Base-by-base conservation (phyloP, 1,140 invertebrate genomes). In the Trichogramma pretiosum region DNA sequence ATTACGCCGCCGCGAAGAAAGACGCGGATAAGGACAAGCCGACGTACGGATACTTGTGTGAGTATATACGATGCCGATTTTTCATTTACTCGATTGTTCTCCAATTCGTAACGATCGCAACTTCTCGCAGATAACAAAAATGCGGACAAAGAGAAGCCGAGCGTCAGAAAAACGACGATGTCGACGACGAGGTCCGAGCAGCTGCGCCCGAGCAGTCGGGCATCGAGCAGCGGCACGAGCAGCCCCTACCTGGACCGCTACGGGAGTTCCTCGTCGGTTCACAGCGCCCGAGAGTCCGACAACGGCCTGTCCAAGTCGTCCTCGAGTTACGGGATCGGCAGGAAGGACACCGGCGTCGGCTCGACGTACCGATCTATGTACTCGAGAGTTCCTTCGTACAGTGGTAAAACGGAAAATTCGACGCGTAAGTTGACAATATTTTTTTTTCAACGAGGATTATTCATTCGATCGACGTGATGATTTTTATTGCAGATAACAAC, bases 311-410 rank as follows among this genome's bases (percentile, higher is more conserved):
- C 60, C 13, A 60, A 57, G 23, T 56, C 64, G 11, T 57, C 39
- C 22, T 43, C 59, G 24, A 50, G 56, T 47, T 64, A 64, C 46
- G 56, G 54, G 33, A 62, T 36, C 41, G 62, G 67, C 30, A 67
- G 61, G 49, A 68, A 64, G 48, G 63, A 65, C 7, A 58, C 66
- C 24, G 69, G 70, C 54, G 54, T 63, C 36, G 50, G 48, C 35
- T 59, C 54, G 45, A 58, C 59, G n/a, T 65, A 57, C 35, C 58
- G 57, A 50, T n/a, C n/a, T n/a, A 52, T 58, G 8, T 64, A 62
- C 35, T 56, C 60, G 4, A 61, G 60, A 49, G 57, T 59, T 28
- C 56, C 61, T 13, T 58, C 61, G 24, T 67, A 61, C 39, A n/a
- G n/a, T n/a, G 49, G 51, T 19, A 60, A 61, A 51, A 63, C 40